Percentiles rank a stretch among this genome's conserved stretches.
These are phyloP conservation scores for Epinotia bilunana DNA, from an alignment of 2,888 invertebrate genomes.

Conservation along the genomic window DNA sequence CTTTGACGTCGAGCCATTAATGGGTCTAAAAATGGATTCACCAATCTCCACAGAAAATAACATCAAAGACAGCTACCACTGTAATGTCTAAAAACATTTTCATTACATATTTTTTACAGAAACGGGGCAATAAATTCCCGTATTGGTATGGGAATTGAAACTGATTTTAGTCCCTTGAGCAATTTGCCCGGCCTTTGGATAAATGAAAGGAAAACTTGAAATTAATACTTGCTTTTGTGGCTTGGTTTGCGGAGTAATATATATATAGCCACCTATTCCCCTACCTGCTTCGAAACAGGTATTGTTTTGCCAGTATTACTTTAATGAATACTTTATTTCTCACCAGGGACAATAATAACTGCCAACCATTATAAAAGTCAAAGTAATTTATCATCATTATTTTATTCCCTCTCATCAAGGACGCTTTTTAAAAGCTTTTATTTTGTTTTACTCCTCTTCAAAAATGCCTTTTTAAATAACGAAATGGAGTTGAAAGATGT, in stretches of 20 bases:
- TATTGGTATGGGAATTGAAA: constrained; percentile 41
- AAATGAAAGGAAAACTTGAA: constrained; percentile 24
- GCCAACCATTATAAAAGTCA: neutral
- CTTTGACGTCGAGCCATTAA: neutral
- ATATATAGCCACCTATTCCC: neutral
- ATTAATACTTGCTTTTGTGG: constrained; percentile 19
- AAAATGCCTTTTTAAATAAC: constrained; percentile 14
- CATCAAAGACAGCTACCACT: neutral
- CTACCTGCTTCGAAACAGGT: neutral
- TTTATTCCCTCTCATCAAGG: neutral
- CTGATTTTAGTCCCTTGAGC: constrained; percentile 29
- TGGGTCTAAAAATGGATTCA: neutral
- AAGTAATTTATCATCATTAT: neutral
- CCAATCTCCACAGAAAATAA: neutral
- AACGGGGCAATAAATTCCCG: constrained; percentile 21
- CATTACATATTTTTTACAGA: constrained; percentile 17
- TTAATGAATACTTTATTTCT: neutral
- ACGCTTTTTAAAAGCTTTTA: too few relatives aligned
- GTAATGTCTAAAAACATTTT: constrained; percentile 6
- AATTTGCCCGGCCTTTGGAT: constrained; percentile 27
- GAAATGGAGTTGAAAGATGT: neutral
- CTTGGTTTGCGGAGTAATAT: neutral
- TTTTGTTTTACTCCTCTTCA: neutral
- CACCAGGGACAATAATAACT: neutral
- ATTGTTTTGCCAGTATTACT: neutral